Evolutionary conservation across 2,797 vertebrate genomes (phyloP), one percentile per base, ranked within the genome.

Genomic region (Eleutherodactylus coqui): DNA sequence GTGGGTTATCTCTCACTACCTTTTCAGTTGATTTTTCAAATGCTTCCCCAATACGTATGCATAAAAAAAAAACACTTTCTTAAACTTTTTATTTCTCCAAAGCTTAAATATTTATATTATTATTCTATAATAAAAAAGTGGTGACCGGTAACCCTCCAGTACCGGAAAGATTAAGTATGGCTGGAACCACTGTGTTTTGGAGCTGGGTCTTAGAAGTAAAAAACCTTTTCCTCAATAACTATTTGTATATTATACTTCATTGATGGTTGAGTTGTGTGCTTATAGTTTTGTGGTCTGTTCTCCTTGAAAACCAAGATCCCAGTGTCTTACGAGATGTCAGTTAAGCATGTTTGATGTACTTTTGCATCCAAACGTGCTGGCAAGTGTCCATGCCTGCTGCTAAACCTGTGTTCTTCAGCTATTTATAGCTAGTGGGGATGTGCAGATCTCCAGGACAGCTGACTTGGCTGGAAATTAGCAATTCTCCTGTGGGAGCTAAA

Each of bases 301-400:
- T 27, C n/a, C 51, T 41, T 82, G 11, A 36, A 36, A 53, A 81
- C 10, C 36, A 36, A 49, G 29, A 49, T 34, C 8, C n/a, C 34
- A 70, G 21, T 53, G 45, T 70, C 45, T 69, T n/a, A 36, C n/a
- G 19, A 24, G 32, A 82, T 47, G 29, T 4, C 29, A 24, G 62
- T 81, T 81, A 69, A 34, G 34, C 45, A n/a, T 49, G 43, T 41
- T 49, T 81, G 45, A 81, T 81, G 43, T 79, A 79, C 60, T 49
- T 32, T 53, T 82, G 47, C 72, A 72, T 36, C 70, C 32, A 29
- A 29, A 55, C 41, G 47, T 55, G 9, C 69, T 75, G 69, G 51
- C 36, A 83, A 60, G 38, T 27, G 29, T 77, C 53, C 82, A 76
- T 36, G 13, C 24, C 77, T 27, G 43, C 58, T 51, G 21, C 62